Evolutionary conservation across 2,888 invertebrate species (phyloP), one percentile per base, ranked within the genome.

Genomic region (Cephus pulcher): DNA sequence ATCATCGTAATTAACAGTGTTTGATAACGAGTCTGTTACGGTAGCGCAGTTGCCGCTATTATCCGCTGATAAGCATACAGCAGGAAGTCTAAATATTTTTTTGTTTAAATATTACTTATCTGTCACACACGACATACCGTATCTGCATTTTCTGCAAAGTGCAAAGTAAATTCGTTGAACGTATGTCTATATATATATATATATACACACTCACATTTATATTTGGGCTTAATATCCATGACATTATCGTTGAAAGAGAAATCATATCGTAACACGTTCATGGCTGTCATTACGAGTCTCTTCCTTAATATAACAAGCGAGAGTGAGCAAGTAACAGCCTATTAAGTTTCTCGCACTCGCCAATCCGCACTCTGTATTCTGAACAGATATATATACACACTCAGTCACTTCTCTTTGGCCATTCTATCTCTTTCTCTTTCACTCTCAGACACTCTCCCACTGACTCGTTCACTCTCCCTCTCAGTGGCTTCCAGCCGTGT

Each of bases 381-480:
- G 56, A 34, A 37, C 15, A 34, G 15, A 34, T 33, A n/a, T 71
- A 30, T 23, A 73, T 32, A 71, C 4, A 35, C 15, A 32, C 12
- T 34, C 12, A 34, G 11, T 77, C 79, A 71, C 12, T n/a, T 80
- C 23, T 76, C 80, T 79, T 78, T 73, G 12, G 32, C 80, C 76
- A 68, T 70, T 74, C 75, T 79, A 75, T 71, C 69, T 76, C 75
- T 75, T 75, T 69, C 79, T 68, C 77, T 73, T 73, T 75, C 78
- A 56, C 35, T 69, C 76, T 78, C 80, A 15, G 37, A 37, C 73
- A 30, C 75, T 75, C 74, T 74, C 6, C 40, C 68, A 12, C 34
- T 73, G 4, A 4, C 40, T 40, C 23, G 6, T 56, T 23, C 23
- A 56, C 56, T 56, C 56, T 56, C 23, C 23, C 56, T 56, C 23